A percentile compares a stretch with the other conserved stretches of the same genome.
These are phyloP conservation scores for Galerucella pusilla DNA, from an alignment of 2,888 invertebrate genomes.

Conservation along the genomic window DNA sequence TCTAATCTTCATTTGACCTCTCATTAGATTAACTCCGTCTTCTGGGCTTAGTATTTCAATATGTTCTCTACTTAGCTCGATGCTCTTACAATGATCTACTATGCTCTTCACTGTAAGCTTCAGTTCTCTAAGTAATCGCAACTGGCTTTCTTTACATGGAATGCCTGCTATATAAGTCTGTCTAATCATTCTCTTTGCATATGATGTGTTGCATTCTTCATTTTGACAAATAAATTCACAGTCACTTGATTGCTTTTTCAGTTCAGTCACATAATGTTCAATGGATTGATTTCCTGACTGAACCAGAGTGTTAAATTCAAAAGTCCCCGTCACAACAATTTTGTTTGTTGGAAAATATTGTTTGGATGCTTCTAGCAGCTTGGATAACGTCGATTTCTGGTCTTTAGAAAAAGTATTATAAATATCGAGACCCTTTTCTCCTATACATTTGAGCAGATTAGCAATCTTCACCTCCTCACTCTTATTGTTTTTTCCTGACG, in stretches of 20 bases:
- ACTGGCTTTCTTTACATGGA: slow-evolving; percentile 15
- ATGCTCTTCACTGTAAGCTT: slow-evolving; percentile 8
- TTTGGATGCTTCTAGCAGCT: not conserved
- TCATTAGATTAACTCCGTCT: slow-evolving; percentile 5
- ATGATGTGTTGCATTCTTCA: slow-evolving; percentile 3
- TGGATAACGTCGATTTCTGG: not conserved
- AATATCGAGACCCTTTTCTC: not conserved
- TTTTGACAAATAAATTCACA: slow-evolving; percentile 18
- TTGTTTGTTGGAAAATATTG: not conserved
- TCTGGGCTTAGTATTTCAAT: slow-evolving; percentile 11
- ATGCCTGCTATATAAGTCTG: slow-evolving; percentile 15
- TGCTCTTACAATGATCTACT: slow-evolving; percentile 16
- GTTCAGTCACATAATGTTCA: slow-evolving; percentile 1
- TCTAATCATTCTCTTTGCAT: slow-evolving; percentile 23
- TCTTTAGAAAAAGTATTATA: not conserved
- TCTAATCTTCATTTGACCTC: slow-evolving; percentile 22
- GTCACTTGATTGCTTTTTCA: not conserved
- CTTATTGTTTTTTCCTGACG: not conserved
- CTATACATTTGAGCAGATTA: slow-evolving; percentile 2
- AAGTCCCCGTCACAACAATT: not conserved
- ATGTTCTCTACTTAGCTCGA: slow-evolving; percentile 17
- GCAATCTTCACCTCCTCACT: slow-evolving; percentile 13
- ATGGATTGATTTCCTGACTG: not conserved
- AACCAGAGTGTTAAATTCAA: not conserved
- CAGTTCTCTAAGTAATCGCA: slow-evolving; percentile 8